phyloP scores from a whole-genome alignment of 2,113 vertebrate species.

The Poeciliopsis retropinna region DNA sequence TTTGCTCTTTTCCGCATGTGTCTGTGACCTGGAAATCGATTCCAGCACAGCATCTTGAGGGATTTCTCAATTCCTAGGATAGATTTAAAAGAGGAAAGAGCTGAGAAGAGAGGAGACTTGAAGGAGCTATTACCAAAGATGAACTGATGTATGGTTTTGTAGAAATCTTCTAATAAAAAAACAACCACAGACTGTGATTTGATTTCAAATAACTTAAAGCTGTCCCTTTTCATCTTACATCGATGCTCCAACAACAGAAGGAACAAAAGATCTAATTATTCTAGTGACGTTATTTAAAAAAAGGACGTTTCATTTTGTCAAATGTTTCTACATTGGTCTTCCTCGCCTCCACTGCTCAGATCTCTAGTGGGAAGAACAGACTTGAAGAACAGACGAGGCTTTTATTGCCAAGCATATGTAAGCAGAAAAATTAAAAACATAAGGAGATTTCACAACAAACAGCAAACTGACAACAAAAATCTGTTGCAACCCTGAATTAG shows the following conservation, averaged over 20 bases:
- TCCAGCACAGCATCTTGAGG: not conserved
- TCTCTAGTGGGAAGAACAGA: not conserved
- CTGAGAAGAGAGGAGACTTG: not conserved
- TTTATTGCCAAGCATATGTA: not conserved
- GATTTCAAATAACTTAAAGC: not conserved
- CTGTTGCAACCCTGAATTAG: not conserved
- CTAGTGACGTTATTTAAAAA: not conserved
- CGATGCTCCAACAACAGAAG: not conserved
- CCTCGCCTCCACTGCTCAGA: not conserved
- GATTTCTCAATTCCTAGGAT: not conserved
- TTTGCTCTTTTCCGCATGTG: not conserved
- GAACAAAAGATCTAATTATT: not conserved
- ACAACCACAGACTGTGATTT: not conserved
- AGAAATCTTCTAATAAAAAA: not conserved
- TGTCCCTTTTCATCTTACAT: not conserved
- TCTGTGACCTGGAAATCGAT: slow-evolving; percentile 1
- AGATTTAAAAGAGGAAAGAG: not conserved
- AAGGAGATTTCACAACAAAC: not conserved
- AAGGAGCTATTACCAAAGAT: not conserved
- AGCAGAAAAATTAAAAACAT: not conserved
- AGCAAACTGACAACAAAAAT: not conserved
- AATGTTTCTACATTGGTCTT: not conserved
- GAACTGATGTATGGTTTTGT: not conserved
- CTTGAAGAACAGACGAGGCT: not conserved
- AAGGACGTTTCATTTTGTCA: not conserved